A percentile compares a stretch with the other conserved stretches of the same genome.
Conservation (phyloP, 2,888 invertebrate genomes). For the Aspidiotus rigidus region DNA sequence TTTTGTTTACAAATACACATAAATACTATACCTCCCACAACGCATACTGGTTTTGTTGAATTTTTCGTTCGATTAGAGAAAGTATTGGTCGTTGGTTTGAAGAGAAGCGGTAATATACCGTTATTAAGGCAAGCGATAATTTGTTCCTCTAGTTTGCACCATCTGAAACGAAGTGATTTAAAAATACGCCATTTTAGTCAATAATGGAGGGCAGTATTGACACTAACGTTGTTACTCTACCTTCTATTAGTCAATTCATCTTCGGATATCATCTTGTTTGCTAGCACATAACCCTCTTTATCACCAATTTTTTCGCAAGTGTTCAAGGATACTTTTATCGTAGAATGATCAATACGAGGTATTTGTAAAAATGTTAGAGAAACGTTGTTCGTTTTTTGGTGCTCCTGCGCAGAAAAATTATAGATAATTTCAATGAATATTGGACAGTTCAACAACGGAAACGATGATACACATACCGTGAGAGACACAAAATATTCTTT, state of each 20-base stretch:
- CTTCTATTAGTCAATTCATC: slow-evolving; percentile 31
- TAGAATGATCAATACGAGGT: slow-evolving; percentile 59
- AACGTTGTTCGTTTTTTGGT: slow-evolving; percentile 42
- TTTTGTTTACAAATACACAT: no score
- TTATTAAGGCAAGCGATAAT: slow-evolving; percentile 57
- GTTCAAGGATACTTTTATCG: slow-evolving; percentile 60
- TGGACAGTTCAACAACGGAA: no score
- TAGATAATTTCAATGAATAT: no score
- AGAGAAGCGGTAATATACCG: slow-evolving; percentile 61
- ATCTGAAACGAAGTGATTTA: slow-evolving; percentile 43
- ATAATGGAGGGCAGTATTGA: neutral
- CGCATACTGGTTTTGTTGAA: slow-evolving; percentile 56
- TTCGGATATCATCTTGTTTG: slow-evolving; percentile 40
- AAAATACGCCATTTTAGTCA: neutral
- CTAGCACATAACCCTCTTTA: slow-evolving; percentile 45
- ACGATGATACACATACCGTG: slow-evolving; percentile 53
- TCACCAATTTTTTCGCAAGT: slow-evolving; percentile 51
- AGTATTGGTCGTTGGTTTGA: slow-evolving; percentile 67
- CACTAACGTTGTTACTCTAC: slow-evolving; percentile 15
- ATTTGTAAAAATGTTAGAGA: slow-evolving; percentile 56
- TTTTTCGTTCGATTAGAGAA: slow-evolving; percentile 60
- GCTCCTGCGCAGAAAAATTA: slow-evolving; percentile 40
- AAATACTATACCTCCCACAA: slow-evolving; percentile 46
- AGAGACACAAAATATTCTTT: slow-evolving; percentile 78
- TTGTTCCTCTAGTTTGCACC: slow-evolving; percentile 70